phyloP scores from a whole-genome alignment of 2,888 invertebrate genomes.

The Nephrotoma guestfalica region DNA sequence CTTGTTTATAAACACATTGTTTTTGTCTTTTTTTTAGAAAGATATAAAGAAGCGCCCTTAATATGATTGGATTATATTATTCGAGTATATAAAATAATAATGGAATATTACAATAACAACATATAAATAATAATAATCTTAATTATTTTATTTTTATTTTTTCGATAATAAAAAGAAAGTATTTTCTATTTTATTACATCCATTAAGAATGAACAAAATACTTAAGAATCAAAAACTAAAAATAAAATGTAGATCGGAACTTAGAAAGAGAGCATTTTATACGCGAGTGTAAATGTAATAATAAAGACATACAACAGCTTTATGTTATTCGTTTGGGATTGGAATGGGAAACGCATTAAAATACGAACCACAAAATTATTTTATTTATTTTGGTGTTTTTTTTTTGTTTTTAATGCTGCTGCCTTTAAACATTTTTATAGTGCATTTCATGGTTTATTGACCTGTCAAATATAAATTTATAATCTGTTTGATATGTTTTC shows the following conservation, averaged over 20 bases:
- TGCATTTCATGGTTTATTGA: constrained; percentile 7
- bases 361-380: neutral
- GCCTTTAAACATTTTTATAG: neutral
- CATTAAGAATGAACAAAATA: neutral
- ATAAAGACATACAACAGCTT: neutral
- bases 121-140: neutral
- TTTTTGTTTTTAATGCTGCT: neutral
- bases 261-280: too few relatives aligned
- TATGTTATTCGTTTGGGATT: neutral
- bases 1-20: neutral
- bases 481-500: neutral
- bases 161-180: neutral
- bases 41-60: neutral
- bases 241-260: neutral
- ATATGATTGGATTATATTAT: neutral
- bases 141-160: neutral
- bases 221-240: neutral
- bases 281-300: neutral
- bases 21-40: neutral
- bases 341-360: neutral
- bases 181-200: neutral
- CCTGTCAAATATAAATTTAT: constrained; percentile 6
- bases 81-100: neutral
- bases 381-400: neutral
- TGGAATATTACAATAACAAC: neutral